These are phyloP conservation scores for Plutella xylostella DNA, from an alignment of 2,888 invertebrate species.

Conservation along the genomic window DNA sequence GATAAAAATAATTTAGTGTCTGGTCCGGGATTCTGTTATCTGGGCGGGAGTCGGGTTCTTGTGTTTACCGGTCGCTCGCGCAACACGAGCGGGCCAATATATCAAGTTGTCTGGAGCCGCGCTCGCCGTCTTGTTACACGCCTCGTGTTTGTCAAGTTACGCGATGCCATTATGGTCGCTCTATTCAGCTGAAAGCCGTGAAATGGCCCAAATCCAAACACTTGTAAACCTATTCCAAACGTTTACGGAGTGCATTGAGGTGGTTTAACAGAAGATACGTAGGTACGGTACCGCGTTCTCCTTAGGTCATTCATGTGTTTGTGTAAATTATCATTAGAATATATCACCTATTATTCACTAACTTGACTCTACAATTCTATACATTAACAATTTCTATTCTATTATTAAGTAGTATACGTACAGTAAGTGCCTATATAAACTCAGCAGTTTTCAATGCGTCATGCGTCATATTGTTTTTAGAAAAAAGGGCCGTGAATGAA, in stretches of 20 bases:
- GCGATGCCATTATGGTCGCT: conserved; percentile 31
- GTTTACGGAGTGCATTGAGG: not conserved
- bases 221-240: conserved; percentile 9
- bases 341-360: too few species aligned
- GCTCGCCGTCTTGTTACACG: conserved; percentile 39
- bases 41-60: conserved; percentile 26
- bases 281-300: too few species aligned
- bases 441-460: too few species aligned
- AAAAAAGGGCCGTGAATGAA: too few species aligned
- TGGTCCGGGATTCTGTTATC: conserved; percentile 41
- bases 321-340: too few species aligned
- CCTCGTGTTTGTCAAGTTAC: conserved; percentile 48
- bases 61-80: conserved; percentile 52
- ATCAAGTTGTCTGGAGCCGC: conserved; percentile 54
- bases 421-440: too few species aligned
- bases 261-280: too few species aligned
- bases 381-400: too few species aligned
- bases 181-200: conserved; percentile 13
- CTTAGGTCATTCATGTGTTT: too few species aligned
- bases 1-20: conserved; percentile 57
- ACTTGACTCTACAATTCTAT: too few species aligned
- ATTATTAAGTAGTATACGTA: too few species aligned
- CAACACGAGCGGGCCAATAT: conserved; percentile 58
- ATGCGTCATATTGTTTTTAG: too few species aligned
- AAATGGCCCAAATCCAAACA: conserved; percentile 22